These are phyloP conservation scores for Mesocricetus auratus DNA, from an alignment of 2,113 vertebrate species.

Conservation along the genomic window DNA sequence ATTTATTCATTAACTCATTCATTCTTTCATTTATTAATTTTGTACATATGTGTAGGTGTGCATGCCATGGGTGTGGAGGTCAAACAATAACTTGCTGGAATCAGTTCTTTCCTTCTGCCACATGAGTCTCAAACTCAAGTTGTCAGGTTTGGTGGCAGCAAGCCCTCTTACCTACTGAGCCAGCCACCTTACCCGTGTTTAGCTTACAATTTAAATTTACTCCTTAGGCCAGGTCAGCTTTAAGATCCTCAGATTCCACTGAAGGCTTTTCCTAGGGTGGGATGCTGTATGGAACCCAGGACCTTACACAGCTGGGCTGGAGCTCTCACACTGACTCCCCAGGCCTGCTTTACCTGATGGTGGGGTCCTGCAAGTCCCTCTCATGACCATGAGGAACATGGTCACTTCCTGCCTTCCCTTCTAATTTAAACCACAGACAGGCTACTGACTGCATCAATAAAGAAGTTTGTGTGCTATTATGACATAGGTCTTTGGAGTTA, in stretches of 20 bases:
- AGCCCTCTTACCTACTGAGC: neutral
- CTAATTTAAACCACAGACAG: neutral
- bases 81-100: neutral
- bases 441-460: neutral
- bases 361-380: neutral
- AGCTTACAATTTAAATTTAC: neutral
- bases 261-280: neutral
- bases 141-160: neutral
- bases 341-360: neutral
- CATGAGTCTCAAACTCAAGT: neutral
- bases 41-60: neutral
- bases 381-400: neutral
- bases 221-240: neutral
- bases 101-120: neutral
- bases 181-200: neutral
- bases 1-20: neutral
- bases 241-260: neutral
- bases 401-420: neutral
- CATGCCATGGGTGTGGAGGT: neutral
- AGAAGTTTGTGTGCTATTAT: neutral
- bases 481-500: conserved; percentile 18
- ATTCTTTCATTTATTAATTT: neutral
- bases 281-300: neutral
- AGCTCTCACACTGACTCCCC: neutral
- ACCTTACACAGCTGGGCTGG: neutral